phyloP scores from a whole-genome alignment of 37 sponge, comb jelly and placozoan genomes.

The Oopsacas minuta region DNA sequence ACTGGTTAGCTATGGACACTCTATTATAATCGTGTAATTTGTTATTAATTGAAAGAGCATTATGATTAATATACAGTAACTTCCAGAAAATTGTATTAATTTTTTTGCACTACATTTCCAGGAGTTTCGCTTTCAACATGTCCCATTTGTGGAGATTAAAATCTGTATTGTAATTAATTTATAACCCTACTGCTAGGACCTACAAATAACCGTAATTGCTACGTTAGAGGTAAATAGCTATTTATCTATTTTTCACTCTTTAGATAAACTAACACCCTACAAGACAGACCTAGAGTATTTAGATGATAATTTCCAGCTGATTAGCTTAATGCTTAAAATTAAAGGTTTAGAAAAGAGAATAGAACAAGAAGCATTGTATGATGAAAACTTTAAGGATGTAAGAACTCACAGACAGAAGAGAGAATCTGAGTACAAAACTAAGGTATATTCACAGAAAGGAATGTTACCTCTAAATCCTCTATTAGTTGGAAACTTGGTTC shows the following conservation, averaged over 20 bases:
- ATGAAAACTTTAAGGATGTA: conserved; percentile 2
- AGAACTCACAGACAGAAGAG: conserved; percentile 1
- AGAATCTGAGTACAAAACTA: conserved; percentile 9
- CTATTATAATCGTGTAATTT: too few relatives aligned
- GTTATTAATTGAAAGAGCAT: too few relatives aligned
- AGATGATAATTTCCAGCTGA: conserved; percentile 52
- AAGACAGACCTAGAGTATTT: conserved; percentile 71
- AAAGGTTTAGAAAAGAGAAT: conserved; percentile 51
- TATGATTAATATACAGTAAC: too few relatives aligned
- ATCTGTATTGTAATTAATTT: too few relatives aligned
- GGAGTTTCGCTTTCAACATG: too few relatives aligned
- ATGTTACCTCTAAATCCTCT: too few relatives aligned
- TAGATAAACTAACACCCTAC: conserved; percentile 50
- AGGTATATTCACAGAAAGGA: not conserved
- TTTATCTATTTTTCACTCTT: not conserved
- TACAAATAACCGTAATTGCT: too few relatives aligned
- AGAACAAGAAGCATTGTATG: conserved; percentile 41
- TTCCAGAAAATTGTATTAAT: too few relatives aligned
- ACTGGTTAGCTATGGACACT: not conserved
- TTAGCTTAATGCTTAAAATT: conserved; percentile 38
- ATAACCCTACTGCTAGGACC: too few relatives aligned
- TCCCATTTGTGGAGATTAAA: too few relatives aligned
- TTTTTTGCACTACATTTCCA: too few relatives aligned
- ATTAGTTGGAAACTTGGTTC: too few relatives aligned
- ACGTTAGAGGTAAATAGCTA: not conserved